Base-by-base conservation (phyloP, 2,113 vertebrate genomes). In the Caracal caracal region DNA sequence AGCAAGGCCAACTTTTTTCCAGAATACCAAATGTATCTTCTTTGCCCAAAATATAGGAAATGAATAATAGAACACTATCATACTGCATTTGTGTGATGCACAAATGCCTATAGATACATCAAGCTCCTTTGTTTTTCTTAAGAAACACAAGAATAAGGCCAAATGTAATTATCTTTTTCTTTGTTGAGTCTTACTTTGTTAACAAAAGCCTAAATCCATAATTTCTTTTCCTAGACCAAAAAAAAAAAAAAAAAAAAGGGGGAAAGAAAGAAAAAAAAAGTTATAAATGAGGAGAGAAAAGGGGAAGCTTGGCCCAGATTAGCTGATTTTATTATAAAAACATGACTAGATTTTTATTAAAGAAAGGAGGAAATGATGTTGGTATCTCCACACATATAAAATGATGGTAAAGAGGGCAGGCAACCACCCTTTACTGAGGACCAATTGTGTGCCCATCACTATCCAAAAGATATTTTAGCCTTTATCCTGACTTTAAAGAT, bases 181-280 rank as follows among this genome's bases (percentile, higher is more conserved):
- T 85, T 83, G 8, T 66, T 78, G 78, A 73, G 37, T 79, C 63
- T 93, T 70, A 90, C 10, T 79, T 85, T 88, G n/a, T 92, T 92
- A 76, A 89, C 68, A 43, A 89, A 88, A 94, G n/a, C 16, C 35
- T 73, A 89, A 96, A 86, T 49, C 30, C n/a, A 59, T 88, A 28
- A 76, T 80, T 90, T 95, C 22, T 90, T 94, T 86, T 61, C 20
- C 37, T 80, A 24, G 26, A 90, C n/a, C n/a, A 43, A 28, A 5
- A 13, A 17, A 90, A 79, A 59, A 4, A 59, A 35, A 47, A 66
- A 35, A 40, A 37, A 66, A 30, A n/a, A 37, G 37, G 37, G 37
- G 5, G 40, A 22, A 24, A 47, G 40, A 5, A 13, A 17, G 87
- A 79, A 59, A 5, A 49, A 35, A 37, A 76, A 35, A 40, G 24